These are phyloP conservation scores for Drosophila jambulina DNA, from an alignment of 1,140 invertebrate species.

Conservation along the genomic window DNA sequence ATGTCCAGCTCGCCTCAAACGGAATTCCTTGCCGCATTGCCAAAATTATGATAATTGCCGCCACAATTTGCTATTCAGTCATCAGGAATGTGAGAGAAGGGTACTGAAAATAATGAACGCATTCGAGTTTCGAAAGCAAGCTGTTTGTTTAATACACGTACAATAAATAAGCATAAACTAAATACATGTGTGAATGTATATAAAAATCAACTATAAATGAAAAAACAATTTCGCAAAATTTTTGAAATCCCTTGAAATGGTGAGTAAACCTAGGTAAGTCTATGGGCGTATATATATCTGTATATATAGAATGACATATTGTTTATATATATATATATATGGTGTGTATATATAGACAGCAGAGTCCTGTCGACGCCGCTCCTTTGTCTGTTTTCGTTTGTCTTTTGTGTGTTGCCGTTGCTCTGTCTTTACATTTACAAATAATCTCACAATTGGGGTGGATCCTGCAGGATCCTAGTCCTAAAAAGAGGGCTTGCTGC, in stretches of 20 bases:
- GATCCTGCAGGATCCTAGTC: constrained; percentile 9
- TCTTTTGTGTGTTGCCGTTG: constrained; percentile 56
- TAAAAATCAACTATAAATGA: constrained; percentile 68
- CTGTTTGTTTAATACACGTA: constrained; percentile 81
- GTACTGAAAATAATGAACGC: constrained; percentile 27
- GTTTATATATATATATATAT: constrained; percentile 41
- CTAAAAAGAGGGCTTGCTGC: constrained; percentile 83
- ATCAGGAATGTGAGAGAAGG: constrained; percentile 4
- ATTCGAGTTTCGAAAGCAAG: constrained; percentile 64
- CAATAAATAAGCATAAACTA: constrained; percentile 81
- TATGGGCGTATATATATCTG: constrained; percentile 37
- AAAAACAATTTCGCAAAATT: constrained; percentile 79
- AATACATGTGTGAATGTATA: constrained; percentile 60
- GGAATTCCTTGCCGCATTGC: constrained; percentile 36
- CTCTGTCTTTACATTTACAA: constrained; percentile 80
- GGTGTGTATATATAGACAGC: constrained; percentile 45
- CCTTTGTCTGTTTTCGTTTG: constrained; percentile 54
- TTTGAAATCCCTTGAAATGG: constrained; percentile 78
- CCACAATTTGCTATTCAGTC: constrained; percentile 28
- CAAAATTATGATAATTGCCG: constrained; percentile 32
- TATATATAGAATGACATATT: constrained; percentile 37
- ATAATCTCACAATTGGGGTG: constrained; percentile 75
- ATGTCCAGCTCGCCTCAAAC: constrained; percentile 14
- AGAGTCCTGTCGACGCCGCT: constrained; percentile 46
- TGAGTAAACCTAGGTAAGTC: constrained; percentile 69